phyloP scores from a whole-genome alignment of 2,888 invertebrate species.

The Cephus pygmeus region DNA sequence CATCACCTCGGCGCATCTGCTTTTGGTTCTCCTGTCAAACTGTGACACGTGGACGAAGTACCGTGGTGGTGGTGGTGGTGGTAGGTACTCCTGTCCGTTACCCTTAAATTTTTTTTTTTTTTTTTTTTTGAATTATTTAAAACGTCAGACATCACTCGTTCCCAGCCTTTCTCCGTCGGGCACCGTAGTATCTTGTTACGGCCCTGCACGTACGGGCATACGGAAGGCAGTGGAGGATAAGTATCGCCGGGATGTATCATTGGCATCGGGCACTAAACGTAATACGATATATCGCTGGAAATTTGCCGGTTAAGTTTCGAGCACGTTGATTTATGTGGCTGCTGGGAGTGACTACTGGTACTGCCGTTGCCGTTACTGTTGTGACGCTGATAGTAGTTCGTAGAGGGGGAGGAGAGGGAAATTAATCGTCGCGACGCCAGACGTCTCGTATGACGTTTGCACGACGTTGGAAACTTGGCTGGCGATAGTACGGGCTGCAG shows the following conservation, averaged over 20 bases:
- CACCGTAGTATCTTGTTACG: not conserved
- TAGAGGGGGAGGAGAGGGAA: not conserved
- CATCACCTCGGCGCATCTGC: not conserved
- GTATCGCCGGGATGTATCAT: not conserved
- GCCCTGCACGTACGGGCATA: not conserved
- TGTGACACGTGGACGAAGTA: not conserved
- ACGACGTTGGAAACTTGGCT: not conserved
- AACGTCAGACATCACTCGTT: not conserved
- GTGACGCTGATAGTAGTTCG: not conserved
- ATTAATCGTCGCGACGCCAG: not conserved
- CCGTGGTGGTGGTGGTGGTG: not conserved
- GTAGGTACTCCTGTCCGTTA: not conserved
- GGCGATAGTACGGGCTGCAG: not conserved
- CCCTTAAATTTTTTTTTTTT: not conserved
- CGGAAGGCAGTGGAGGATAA: not conserved
- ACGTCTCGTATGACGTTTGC: not conserved
- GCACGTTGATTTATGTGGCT: not conserved
- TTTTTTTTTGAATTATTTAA: not conserved
- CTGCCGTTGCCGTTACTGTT: not conserved
- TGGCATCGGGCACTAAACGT: not conserved
- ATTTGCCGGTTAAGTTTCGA: not conserved
- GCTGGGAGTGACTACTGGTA: not conserved
- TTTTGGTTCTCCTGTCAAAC: not conserved
- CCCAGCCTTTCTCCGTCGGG: not conserved
- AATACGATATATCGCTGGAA: not conserved